Evolutionary conservation across 2,797 vertebrate genomes (phyloP).

Genomic region (Pogonophryne albipinna): DNA sequence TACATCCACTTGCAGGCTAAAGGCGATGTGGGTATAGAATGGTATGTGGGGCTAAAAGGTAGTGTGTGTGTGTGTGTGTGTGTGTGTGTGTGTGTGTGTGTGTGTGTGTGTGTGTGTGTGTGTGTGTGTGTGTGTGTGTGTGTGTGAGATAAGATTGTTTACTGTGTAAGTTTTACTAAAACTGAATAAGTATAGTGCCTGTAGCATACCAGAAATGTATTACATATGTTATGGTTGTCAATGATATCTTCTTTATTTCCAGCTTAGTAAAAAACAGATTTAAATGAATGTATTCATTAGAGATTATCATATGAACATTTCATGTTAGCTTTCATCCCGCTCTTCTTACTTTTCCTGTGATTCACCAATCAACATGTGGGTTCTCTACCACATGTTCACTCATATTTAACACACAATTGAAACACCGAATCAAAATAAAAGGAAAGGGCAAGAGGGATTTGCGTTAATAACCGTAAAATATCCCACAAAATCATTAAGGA

Average conservation of each 20-base stretch:
- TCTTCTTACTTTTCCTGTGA: slow-evolving; percentile 20
- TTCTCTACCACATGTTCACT: slow-evolving; percentile 19
- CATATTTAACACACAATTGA: slow-evolving; percentile 23
- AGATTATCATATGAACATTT: slow-evolving; percentile 17
- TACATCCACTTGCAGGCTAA: slow-evolving; percentile 76
- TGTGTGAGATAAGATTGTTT: slow-evolving; percentile 12
- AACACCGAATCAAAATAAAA: slow-evolving; percentile 12
- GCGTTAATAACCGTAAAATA: slow-evolving; percentile 86
- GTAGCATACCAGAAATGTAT: slow-evolving; percentile 51
- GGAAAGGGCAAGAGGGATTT: slow-evolving; percentile 28
- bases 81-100: too few relatives aligned
- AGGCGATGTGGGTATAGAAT: slow-evolving; percentile 35
- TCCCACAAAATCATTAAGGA: slow-evolving; percentile 86
- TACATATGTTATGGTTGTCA: slow-evolving; percentile 59
- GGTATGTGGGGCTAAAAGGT: slow-evolving; percentile 34
- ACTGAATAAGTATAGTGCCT: slow-evolving; percentile 37
- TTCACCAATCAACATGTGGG: slow-evolving; percentile 4
- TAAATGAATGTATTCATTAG: neutral
- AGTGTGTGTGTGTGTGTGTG: slow-evolving; percentile 13
- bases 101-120: too few relatives aligned
- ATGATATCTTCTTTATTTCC: slow-evolving; percentile 55
- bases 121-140: too few relatives aligned
- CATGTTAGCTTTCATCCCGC: slow-evolving; percentile 16
- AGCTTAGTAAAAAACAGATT: slow-evolving; percentile 51
- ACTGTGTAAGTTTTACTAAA: slow-evolving; percentile 31